These are phyloP conservation scores for Pomacea maculata DNA, from an alignment of 1,140 invertebrate genomes.

Conservation along the genomic window DNA sequence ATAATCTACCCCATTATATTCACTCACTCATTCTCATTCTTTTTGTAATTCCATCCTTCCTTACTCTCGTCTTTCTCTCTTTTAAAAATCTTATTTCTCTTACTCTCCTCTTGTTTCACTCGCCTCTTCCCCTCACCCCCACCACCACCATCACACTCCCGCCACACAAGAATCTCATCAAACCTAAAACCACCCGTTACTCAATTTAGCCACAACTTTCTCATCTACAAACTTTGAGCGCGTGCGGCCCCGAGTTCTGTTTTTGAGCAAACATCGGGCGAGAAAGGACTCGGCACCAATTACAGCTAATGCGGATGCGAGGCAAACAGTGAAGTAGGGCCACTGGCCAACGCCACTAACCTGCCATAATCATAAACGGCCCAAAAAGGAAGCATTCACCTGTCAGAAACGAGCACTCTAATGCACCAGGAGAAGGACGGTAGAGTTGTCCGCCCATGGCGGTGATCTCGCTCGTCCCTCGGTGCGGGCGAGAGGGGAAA, in stretches of 20 bases:
- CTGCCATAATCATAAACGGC: constrained; percentile 11
- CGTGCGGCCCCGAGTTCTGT: constrained; percentile 8
- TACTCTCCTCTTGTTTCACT: not conserved
- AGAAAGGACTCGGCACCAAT: constrained; percentile 8
- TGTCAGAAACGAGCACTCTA: constrained; percentile 14
- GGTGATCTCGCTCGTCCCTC: not conserved
- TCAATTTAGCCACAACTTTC: constrained; percentile 6
- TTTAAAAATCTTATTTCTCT: not conserved
- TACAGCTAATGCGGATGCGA: constrained; percentile 10
- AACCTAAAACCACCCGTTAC: not conserved
- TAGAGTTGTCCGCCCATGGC: constrained; percentile 15
- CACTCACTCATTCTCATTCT: not conserved
- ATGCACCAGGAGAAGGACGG: not conserved
- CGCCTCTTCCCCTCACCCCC: not conserved
- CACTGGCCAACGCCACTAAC: constrained; percentile 10
- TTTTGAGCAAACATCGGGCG: constrained; percentile 12
- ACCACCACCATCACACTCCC: not conserved
- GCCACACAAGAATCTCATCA: not conserved
- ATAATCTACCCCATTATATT: not conserved
- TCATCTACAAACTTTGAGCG: not conserved
- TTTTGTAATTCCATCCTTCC: not conserved
- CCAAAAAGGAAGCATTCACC: constrained; percentile 12
- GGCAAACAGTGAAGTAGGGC: constrained; percentile 7
- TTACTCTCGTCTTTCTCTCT: not conserved
- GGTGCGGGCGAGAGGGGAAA: not conserved